A percentile compares a stretch with the other conserved stretches of the same genome.
These are phyloP conservation scores for Odontamblyopus lacepedii DNA, from an alignment of 2,797 vertebrate species.

Conservation along the genomic window DNA sequence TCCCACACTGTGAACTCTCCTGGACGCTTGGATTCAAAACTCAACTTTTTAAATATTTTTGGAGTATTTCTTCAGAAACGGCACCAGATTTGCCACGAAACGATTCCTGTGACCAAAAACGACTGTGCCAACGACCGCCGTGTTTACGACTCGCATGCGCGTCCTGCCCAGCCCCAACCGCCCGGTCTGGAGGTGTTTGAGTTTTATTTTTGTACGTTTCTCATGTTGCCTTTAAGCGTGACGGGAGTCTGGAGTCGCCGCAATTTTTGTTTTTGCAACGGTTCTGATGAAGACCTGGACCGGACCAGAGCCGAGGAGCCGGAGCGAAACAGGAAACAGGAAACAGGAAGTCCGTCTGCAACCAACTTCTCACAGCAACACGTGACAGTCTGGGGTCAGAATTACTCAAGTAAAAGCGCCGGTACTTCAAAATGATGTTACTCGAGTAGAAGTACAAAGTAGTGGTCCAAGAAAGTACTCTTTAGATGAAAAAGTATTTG, in stretches of 20 bases:
- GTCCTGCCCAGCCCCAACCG: background rate
- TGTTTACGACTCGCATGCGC: background rate
- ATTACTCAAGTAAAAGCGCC: background rate
- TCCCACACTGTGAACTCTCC: slow-evolving; percentile 60
- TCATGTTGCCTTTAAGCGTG: slow-evolving; percentile 73
- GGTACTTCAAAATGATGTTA: background rate
- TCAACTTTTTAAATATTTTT: background rate
- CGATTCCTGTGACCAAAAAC: slow-evolving; percentile 80
- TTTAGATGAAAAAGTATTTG: too few relatives aligned
- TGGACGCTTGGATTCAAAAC: slow-evolving; percentile 30
- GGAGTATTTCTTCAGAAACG: slow-evolving; percentile 12
- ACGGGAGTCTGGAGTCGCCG: slow-evolving; percentile 69
- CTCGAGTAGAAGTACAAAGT: too few relatives aligned
- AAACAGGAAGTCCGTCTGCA: slow-evolving; percentile 34
- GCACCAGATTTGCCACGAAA: slow-evolving; percentile 61
- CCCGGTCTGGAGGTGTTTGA: background rate
- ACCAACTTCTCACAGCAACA: slow-evolving; percentile 44
- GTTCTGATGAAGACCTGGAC: slow-evolving; percentile 53
- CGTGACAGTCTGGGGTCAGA: background rate
- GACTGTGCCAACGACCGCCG: slow-evolving; percentile 79
- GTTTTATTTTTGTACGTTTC: slow-evolving; percentile 45
- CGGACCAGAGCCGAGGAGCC: slow-evolving; percentile 42
- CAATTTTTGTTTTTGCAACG: slow-evolving; percentile 61
- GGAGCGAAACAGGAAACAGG: slow-evolving; percentile 13
- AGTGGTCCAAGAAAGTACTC: too few relatives aligned